Conservation (phyloP, 2,797 vertebrate species). For the Molossus alvarezi region DNA sequence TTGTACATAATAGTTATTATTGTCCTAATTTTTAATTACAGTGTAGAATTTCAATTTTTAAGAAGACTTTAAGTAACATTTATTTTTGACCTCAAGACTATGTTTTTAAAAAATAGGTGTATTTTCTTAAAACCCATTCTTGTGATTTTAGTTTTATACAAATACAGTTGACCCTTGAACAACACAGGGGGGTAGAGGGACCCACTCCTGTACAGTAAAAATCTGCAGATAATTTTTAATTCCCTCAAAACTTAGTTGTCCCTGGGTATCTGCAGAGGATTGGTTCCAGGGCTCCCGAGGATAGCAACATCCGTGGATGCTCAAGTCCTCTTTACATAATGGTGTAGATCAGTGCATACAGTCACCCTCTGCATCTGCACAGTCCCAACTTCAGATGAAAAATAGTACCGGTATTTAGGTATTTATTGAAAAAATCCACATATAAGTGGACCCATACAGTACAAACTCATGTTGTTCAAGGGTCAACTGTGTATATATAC, state of each 20-base stretch:
- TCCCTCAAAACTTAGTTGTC: no score
- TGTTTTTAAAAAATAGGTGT: not conserved
- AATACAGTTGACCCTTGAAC: not conserved
- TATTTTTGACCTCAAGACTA: not conserved
- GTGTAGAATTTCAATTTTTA: not conserved
- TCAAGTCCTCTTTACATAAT: not conserved
- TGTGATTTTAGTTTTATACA: not conserved
- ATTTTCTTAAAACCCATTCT: not conserved
- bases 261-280: not conserved
- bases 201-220: not conserved
- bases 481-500: not conserved
- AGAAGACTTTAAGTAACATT: not conserved
- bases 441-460: not conserved
- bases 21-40: not conserved
- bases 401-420: not conserved
- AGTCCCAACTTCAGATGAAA: not conserved
- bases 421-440: not conserved
- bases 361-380: not conserved
- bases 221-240: not conserved
- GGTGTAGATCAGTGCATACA: not conserved
- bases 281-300: not conserved
- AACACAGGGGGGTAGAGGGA: not conserved
- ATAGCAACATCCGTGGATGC: not conserved
- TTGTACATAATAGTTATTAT: not conserved
- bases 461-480: not conserved